Conservation (phyloP, 2,797 vertebrate genomes). For the Mus caroli region DNA sequence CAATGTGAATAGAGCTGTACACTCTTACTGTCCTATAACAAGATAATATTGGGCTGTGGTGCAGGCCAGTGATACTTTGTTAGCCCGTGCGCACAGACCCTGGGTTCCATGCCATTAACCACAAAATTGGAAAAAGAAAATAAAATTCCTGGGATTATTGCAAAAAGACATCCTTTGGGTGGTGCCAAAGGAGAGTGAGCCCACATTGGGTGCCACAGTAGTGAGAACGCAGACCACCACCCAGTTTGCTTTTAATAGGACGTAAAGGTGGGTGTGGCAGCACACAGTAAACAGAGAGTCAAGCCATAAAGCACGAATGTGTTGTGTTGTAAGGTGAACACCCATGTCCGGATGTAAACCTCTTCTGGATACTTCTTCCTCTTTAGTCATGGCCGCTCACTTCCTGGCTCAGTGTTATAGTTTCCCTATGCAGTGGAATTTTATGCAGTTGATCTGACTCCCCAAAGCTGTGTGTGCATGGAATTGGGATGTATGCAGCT, state of each 20-base stretch:
- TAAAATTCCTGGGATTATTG: not conserved
- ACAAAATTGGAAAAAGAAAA: not conserved
- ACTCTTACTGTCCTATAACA: not conserved
- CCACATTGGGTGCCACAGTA: not conserved
- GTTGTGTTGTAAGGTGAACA: not conserved
- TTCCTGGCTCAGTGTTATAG: not conserved
- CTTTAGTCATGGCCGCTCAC: not conserved
- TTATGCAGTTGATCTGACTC: not conserved
- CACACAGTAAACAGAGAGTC: not conserved
- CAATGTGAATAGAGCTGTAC: no score
- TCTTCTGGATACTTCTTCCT: no score
- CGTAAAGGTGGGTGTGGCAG: not conserved
- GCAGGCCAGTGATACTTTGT: no score
- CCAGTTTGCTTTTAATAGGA: not conserved
- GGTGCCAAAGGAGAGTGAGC: not conserved
- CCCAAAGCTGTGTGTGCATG: no score
- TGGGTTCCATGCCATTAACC: not conserved
- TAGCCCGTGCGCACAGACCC: not conserved
- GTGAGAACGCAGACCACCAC: not conserved
- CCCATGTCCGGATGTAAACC: not conserved
- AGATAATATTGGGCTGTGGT: not conserved
- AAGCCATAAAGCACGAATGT: not conserved
- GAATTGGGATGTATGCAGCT: not conserved
- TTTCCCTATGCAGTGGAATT: not conserved
- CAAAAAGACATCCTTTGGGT: not conserved